phyloP scores from a whole-genome alignment of 2,113 vertebrate genomes.

The Boleophthalmus pectinirostris region DNA sequence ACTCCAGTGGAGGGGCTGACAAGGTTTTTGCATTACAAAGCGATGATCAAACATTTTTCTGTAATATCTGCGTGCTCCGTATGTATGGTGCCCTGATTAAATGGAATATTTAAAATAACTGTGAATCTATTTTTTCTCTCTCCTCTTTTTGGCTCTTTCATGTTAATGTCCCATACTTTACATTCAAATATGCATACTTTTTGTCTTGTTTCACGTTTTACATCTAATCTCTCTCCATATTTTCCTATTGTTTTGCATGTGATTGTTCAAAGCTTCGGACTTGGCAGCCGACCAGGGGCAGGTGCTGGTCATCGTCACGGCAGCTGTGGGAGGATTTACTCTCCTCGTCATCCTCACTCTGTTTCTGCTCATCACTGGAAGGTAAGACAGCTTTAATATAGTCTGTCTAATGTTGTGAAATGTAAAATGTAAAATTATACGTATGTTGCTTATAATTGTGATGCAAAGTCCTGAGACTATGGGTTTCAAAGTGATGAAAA shows the following conservation, averaged over 20 bases:
- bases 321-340: slow-evolving; percentile 92
- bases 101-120: slow-evolving; percentile 28
- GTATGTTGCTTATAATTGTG: too few relatives aligned
- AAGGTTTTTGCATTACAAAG: slow-evolving; percentile 52
- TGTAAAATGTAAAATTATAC: neutral
- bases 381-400: slow-evolving; percentile 76
- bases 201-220: neutral
- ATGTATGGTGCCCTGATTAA: slow-evolving; percentile 17
- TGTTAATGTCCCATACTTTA: neutral
- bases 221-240: neutral
- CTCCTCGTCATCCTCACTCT: slow-evolving; percentile 93
- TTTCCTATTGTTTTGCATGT: neutral
- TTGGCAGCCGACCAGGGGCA: slow-evolving; percentile 91
- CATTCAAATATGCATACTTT: slow-evolving; percentile 7
- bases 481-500: too few relatives aligned
- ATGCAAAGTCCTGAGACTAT: too few relatives aligned
- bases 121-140: slow-evolving; percentile 16
- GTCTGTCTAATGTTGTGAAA: neutral
- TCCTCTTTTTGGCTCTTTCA: neutral
- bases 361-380: slow-evolving; percentile 94
- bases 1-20: slow-evolving; percentile 45
- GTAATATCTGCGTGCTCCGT: slow-evolving; percentile 21
- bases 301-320: slow-evolving; percentile 92
- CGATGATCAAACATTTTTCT: slow-evolving; percentile 52
- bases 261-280: slow-evolving; percentile 83